These are phyloP conservation scores for Marmota flaviventris DNA, from an alignment of 2,113 vertebrate genomes.

Conservation along the genomic window DNA sequence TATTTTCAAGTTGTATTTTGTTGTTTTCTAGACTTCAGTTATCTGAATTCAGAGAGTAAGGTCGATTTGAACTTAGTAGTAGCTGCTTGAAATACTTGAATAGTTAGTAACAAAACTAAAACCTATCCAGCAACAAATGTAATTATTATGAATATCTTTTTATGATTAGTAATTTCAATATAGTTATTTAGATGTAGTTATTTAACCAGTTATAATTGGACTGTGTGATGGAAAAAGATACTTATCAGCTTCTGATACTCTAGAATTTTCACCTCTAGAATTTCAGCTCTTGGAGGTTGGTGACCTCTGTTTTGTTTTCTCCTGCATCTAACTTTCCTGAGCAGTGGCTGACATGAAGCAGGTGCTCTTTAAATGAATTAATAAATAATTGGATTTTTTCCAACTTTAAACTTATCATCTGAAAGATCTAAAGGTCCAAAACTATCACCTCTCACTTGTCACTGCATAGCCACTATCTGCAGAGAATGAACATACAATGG, in stretches of 20 bases:
- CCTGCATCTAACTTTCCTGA: background rate
- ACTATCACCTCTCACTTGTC: background rate
- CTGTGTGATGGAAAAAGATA: background rate
- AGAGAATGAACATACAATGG: background rate
- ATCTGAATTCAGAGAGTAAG: background rate
- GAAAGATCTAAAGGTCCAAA: background rate
- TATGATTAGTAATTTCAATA: background rate
- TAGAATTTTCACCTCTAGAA: background rate
- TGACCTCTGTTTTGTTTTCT: background rate
- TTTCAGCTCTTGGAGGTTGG: background rate
- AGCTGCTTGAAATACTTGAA: background rate
- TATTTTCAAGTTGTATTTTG: slow-evolving; percentile 42
- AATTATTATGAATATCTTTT: background rate
- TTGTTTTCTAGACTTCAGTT: slow-evolving; percentile 12
- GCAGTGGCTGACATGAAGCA: too few species aligned
- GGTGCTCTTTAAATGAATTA: background rate
- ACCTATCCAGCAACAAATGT: background rate
- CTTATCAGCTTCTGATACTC: background rate
- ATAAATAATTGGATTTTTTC: background rate
- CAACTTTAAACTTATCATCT: background rate
- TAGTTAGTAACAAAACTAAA: slow-evolving; percentile 1
- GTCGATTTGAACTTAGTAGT: background rate
- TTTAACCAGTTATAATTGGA: background rate
- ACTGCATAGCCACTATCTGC: background rate
- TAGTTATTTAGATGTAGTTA: background rate